phyloP scores from a whole-genome alignment of 2,797 vertebrate genomes.

The Heterohyrax brucei region DNA sequence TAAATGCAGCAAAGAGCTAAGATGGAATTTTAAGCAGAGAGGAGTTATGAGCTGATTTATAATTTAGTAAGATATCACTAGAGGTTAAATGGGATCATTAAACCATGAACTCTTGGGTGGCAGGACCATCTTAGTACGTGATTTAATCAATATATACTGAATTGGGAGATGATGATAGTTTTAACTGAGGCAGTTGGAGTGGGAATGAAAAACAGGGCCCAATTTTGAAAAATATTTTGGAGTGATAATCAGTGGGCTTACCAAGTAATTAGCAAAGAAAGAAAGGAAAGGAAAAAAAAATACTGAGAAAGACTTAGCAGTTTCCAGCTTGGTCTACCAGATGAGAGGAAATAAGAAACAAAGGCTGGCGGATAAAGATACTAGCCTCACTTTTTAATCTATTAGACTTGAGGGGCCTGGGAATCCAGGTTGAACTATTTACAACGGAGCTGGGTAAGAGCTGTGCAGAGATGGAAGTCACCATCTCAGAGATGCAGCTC shows the following conservation, averaged over 20 bases:
- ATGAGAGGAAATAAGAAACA: background rate
- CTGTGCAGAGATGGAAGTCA: background rate
- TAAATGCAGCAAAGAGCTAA: background rate
- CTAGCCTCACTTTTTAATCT: background rate
- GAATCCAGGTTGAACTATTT: background rate
- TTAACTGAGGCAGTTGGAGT: background rate
- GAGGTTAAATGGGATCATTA: slow-evolving; percentile 41
- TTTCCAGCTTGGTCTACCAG: slow-evolving; percentile 28
- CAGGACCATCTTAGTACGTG: background rate
- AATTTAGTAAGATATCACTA: slow-evolving; percentile 3
- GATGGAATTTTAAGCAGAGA: background rate
- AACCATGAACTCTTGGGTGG: background rate
- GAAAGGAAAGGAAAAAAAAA: background rate
- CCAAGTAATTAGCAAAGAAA: background rate
- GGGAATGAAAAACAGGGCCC: background rate
- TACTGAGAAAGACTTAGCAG: background rate
- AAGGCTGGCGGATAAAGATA: background rate
- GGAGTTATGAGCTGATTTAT: background rate
- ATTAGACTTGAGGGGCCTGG: background rate
- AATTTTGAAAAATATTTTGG: background rate
- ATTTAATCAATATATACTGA: slow-evolving; percentile 57
- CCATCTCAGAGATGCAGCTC: background rate
- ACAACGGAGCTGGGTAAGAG: background rate
- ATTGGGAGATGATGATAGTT: background rate
- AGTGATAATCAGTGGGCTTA: background rate